These are phyloP conservation scores for Himantopus leucocephalus DNA, from an alignment of 2,113 vertebrate genomes.

Conservation along the genomic window DNA sequence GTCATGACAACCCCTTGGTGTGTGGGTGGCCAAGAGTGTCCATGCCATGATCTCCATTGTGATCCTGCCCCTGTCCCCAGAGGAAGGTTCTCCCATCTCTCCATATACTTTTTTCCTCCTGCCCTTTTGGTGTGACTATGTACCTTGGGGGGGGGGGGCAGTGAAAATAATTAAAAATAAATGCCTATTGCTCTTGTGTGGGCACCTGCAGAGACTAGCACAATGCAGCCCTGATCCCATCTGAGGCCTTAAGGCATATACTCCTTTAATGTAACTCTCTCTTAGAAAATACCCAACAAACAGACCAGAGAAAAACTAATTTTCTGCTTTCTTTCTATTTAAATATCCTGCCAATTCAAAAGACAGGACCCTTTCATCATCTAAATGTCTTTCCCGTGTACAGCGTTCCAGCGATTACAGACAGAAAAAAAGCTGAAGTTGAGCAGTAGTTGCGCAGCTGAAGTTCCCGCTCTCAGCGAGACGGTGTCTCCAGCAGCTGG, in stretches of 20 bases:
- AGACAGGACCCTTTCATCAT: slow-evolving; percentile 15
- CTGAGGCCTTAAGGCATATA: not conserved
- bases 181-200: not conserved
- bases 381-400: not conserved
- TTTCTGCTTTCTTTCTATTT: slow-evolving; percentile 47
- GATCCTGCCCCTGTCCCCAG: not conserved
- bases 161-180: not conserved
- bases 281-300: slow-evolving; percentile 7
- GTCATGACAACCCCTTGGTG: not conserved
- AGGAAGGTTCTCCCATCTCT: not conserved
- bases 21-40: not conserved
- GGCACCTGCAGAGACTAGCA: not conserved
- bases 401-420: rapidly evolving
- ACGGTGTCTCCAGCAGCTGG: not conserved
- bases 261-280: not conserved
- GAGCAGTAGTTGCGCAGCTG: not conserved
- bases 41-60: not conserved
- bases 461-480: not conserved
- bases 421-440: not conserved
- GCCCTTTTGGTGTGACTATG: not conserved
- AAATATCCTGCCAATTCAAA: slow-evolving; percentile 11
- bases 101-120: not conserved
- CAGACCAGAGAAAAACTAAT: slow-evolving; percentile 26
- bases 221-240: not conserved
- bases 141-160: not conserved